phyloP scores from a whole-genome alignment of 2,113 vertebrate genomes.

The Muntiacus muntjak region DNA sequence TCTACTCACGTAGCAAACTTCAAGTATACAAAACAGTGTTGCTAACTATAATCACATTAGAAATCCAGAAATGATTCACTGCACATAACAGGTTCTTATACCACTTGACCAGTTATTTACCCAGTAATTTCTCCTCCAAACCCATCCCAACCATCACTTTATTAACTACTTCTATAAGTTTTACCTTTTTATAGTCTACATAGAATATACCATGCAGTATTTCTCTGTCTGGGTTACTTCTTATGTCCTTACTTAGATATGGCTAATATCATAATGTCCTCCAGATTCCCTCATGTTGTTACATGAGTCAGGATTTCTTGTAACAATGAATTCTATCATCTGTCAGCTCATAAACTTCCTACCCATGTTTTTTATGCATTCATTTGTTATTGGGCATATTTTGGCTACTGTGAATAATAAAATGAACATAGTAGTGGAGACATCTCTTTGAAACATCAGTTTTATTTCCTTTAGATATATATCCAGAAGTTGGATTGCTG shows the following conservation, averaged over 20 bases:
- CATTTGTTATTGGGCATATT: background rate
- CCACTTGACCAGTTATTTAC: background rate
- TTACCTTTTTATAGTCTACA: background rate
- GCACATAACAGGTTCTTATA: background rate
- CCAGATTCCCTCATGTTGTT: background rate
- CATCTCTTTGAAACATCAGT: background rate
- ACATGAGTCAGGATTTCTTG: background rate
- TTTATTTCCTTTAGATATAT: background rate
- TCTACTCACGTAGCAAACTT: background rate
- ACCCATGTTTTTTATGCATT: background rate
- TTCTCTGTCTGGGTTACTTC: background rate
- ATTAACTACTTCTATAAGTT: background rate
- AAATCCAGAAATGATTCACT: background rate
- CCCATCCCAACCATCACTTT: background rate
- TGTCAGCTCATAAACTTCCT: background rate
- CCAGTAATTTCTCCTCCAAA: background rate
- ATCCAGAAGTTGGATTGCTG: background rate
- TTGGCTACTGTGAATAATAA: background rate
- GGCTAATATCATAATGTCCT: background rate
- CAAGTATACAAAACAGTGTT: background rate
- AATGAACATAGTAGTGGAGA: background rate
- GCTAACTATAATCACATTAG: background rate
- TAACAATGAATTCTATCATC: background rate
- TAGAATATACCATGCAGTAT: background rate
- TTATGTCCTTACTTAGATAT: background rate